Evolutionary conservation across 2,113 vertebrate genomes (phyloP), one percentile per base, ranked within the genome.

Genomic region (Axis porcinus): DNA sequence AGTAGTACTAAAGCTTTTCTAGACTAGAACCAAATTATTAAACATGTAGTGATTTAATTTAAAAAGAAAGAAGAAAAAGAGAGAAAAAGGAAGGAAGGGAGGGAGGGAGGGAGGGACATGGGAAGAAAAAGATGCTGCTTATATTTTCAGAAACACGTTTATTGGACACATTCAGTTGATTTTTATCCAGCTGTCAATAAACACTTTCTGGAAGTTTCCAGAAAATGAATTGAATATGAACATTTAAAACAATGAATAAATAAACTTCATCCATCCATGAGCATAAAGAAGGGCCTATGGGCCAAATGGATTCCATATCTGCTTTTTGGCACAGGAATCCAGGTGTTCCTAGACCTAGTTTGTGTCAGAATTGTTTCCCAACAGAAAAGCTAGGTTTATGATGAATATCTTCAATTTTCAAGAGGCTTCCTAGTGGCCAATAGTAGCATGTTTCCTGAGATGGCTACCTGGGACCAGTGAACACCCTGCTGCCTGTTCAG

Each of bases 111-210:
- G 30, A 12, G 55, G 1, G 33, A 55, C 3, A 23, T 19, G 55
- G 23, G 13, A 30, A 21, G 58, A 3, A 6, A 70, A 90, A 13
- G 89, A 58, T 25, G 28, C 36, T 14, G 2, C 43, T 95, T 40
- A 67, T 95, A 14, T 83, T 96, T 93, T 76, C 82, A 92, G 91
- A 97, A 83, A 94, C 50, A 88, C 30, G 92, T 95, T 82, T 76
- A 79, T 40, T 94, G 25, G 23, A 90, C 82, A 82, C 27, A 74
- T 52, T 87, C 47, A 50, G 87, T 67, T 96, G 64, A 86, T 95
- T 95, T 93, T 89, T 92, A 95, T 83, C 70, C 52, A 81, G 60
- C 70, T 92, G 33, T 70, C 87, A 78, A 79, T 67, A 90, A 90
- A 89, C 54, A 94, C 52, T 60, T 92, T 86, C 70, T 55, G 36